Base-by-base conservation (phyloP, 2,113 vertebrate genomes). In the Perognathus longimembris region DNA sequence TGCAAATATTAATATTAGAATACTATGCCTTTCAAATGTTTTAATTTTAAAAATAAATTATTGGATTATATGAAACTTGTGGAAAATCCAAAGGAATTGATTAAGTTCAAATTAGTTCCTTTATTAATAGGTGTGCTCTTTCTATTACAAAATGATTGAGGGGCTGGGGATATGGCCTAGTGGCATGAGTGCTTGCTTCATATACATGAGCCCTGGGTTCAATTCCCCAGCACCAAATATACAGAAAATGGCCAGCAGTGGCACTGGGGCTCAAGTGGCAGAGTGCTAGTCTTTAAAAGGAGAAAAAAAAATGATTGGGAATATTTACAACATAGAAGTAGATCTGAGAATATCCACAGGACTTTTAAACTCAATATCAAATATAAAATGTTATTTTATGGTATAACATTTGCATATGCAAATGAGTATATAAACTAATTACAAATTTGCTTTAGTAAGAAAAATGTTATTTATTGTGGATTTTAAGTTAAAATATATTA, bases 351-450 rank as follows among this genome's bases (percentile, higher is more conserved):
- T 76, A 14, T 30, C 9, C 21, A 9, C 42, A 20, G n/a, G 59
- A 71, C 9, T 84, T 78, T 83, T 38, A 94, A 91, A 64, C 7
- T 74, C 34, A 87, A 4, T 12, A 73, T 34, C 74, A 77, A 45
- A 64, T 63, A 32, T 88, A 32, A 70, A 88, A 85, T 42, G 6
- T 21, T 82, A 1, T 24, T 77, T 90, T 74, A 81, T 40, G 17
- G 2, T 86, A 74, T 42, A 87, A 2, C 7, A 85, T 77, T 86
- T 75, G 80, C 40, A 6, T 61, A 40, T 89, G 67, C 63, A 64
- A 92, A 95, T 6, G 7, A 75, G 11, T 70, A 75, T 78, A 88
- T 59, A 90, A 78, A 73, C 75, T 24, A 71, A n/a, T 10, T 34
- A 59, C 1, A 50, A 30, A 74, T 76, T 83, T 82, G 3, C 69